Conservation (phyloP, 2,888 invertebrate genomes). For the Agriopis leucophaearia region DNA sequence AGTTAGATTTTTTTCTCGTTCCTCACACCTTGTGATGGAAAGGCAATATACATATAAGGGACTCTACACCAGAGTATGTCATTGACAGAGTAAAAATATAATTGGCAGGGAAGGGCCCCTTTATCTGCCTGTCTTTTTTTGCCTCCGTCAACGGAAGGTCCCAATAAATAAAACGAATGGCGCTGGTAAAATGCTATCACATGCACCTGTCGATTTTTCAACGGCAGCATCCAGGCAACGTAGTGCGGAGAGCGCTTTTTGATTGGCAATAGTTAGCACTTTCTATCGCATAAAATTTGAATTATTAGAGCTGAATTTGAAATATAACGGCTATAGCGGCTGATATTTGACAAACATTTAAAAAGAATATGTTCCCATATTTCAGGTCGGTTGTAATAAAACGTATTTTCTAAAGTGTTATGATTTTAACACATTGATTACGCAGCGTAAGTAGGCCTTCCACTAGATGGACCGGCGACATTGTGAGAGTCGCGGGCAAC, state of each 20-base stretch:
- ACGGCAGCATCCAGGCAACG: slow-evolving; percentile 45
- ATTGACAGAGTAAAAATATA: slow-evolving; percentile 53
- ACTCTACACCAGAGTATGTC: background rate
- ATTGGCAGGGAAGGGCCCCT: slow-evolving; percentile 60
- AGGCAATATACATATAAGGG: too few species aligned
- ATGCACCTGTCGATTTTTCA: slow-evolving; percentile 80
- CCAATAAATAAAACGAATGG: slow-evolving; percentile 76
- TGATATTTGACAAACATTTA: background rate
- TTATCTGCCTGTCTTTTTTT: slow-evolving; percentile 64
- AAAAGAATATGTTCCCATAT: too few species aligned
- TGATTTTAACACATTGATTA: too few species aligned
- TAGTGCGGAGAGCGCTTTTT: slow-evolving; percentile 57
- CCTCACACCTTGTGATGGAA: too few species aligned
- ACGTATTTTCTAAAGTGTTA: too few species aligned
- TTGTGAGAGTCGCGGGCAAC: too few species aligned
- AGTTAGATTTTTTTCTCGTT: too few species aligned
- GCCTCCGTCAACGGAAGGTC: slow-evolving; percentile 59
- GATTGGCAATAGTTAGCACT: slow-evolving; percentile 16
- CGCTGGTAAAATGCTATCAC: slow-evolving; percentile 72
- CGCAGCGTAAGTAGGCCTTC: too few species aligned
- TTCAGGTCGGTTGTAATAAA: too few species aligned
- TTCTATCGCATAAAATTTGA: slow-evolving; percentile 21
- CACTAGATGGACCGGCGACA: too few species aligned
- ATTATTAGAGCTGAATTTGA: slow-evolving; percentile 12
- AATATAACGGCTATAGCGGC: background rate